Evolutionary conservation across 35 echinoderm and acorn worm species (phyloP).

Genomic region (Lytechinus pictus): DNA sequence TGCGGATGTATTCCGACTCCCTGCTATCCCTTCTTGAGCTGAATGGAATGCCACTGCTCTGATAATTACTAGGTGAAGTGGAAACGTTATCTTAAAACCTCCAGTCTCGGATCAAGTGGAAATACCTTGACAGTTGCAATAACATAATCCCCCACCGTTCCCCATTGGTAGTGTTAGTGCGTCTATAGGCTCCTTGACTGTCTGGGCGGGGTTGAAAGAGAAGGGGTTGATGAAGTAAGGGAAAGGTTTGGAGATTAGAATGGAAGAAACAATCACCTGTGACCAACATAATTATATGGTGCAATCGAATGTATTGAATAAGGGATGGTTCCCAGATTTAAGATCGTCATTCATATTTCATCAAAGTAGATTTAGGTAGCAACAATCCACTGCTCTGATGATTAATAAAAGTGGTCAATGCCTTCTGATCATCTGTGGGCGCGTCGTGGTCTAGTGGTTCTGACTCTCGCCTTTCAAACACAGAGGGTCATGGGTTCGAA

Average conservation of each 20-base stretch:
- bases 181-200: neutral
- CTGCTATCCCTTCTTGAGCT: neutral
- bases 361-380: no score
- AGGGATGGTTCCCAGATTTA: no score
- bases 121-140: slow-evolving; percentile 5
- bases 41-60: neutral
- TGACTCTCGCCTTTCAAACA: no score
- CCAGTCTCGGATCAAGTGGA: neutral
- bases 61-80: neutral
- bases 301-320: no score
- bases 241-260: no score
- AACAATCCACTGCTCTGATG: no score
- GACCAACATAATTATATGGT: neutral
- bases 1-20: neutral
- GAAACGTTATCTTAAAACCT: neutral
- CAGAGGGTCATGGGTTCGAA: no score
- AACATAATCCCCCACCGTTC: neutral
- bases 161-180: neutral
- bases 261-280: neutral
- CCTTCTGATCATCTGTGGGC: no score
- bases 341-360: no score
- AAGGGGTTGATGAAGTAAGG: no score
- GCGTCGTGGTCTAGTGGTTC: no score
- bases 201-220: neutral
- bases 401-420: no score